Percentiles rank a stretch among this genome's conserved stretches.
phyloP scores from a whole-genome alignment of 2,888 invertebrate species.

The Bombyx huttoni region DNA sequence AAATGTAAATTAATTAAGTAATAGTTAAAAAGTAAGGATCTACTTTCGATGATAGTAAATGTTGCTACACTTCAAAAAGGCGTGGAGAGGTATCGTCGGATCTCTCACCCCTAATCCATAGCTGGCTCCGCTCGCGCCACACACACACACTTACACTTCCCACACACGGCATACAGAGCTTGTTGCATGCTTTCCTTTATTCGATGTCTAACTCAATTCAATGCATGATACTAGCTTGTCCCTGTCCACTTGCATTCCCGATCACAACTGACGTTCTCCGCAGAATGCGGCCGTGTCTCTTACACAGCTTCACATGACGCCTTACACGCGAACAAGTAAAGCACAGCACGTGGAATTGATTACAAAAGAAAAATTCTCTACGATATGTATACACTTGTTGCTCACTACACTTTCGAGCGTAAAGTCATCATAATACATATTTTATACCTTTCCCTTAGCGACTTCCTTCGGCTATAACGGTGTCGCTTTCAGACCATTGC shows the following conservation, averaged over 20 bases:
- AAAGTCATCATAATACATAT: conserved; percentile 64
- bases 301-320: conserved; percentile 66
- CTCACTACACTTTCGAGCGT: conserved; percentile 57
- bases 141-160: conserved; percentile 45
- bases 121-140: conserved; percentile 71
- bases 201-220: conserved; percentile 54
- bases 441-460: conserved; percentile 73
- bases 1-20: not conserved
- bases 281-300: conserved; percentile 38
- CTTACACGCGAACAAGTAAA: conserved; percentile 62
- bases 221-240: conserved; percentile 62
- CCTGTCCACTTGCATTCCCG: conserved; percentile 68
- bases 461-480: conserved; percentile 55
- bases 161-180: conserved; percentile 39
- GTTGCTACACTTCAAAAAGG: conserved; percentile 9
- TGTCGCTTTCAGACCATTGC: conserved; percentile 62
- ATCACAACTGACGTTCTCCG: conserved; percentile 57
- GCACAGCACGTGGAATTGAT: conserved; percentile 53
- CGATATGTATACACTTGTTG: conserved; percentile 39
- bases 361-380: conserved; percentile 7
- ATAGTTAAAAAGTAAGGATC: no score
- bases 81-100: conserved; percentile 46
- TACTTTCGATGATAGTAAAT: no score
- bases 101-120: conserved; percentile 41
- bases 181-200: conserved; percentile 54